Percentiles rank a stretch among this genome's conserved stretches.
Evolutionary conservation across 1,140 invertebrate species (phyloP).

Genomic region (Ceratina australensis): DNA sequence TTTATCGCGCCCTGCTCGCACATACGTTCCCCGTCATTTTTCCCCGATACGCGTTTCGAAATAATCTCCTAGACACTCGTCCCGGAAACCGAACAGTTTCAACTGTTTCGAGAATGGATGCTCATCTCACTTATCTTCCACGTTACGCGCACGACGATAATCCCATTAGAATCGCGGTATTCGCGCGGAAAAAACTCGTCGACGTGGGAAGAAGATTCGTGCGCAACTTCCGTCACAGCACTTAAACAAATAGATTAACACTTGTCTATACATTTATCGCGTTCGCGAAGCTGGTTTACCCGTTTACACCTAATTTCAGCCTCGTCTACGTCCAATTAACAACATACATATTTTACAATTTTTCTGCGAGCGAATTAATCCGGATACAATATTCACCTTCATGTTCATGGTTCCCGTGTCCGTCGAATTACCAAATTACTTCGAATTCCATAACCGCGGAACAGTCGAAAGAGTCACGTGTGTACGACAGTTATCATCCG

Average conservation of each 20-base stretch:
- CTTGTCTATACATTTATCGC: not conserved
- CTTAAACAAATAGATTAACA: not conserved
- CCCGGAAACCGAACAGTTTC: no score
- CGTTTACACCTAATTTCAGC: not conserved
- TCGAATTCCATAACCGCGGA: not conserved
- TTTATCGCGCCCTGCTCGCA: slow-evolving; percentile 33
- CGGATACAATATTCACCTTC: slow-evolving; percentile 22
- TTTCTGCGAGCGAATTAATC: no score
- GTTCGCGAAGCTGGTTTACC: not conserved
- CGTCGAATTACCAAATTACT: not conserved
- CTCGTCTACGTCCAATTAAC: no score
- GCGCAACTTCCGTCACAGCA: not conserved
- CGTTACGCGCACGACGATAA: no score
- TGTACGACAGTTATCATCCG: no score
- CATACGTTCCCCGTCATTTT: slow-evolving; percentile 29
- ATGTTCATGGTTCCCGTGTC: not conserved
- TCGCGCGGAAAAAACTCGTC: not conserved
- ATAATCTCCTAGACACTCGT: slow-evolving; percentile 8
- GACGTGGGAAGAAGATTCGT: not conserved
- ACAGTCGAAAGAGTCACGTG: not conserved
- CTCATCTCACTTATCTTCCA: no score
- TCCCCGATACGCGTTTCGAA: slow-evolving; percentile 16
- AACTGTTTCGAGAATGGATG: no score
- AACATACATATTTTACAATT: no score
- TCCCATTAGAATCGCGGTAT: not conserved